Evolutionary conservation across 2,797 vertebrate genomes (phyloP).

Genomic region (Bovichtus variegatus): DNA sequence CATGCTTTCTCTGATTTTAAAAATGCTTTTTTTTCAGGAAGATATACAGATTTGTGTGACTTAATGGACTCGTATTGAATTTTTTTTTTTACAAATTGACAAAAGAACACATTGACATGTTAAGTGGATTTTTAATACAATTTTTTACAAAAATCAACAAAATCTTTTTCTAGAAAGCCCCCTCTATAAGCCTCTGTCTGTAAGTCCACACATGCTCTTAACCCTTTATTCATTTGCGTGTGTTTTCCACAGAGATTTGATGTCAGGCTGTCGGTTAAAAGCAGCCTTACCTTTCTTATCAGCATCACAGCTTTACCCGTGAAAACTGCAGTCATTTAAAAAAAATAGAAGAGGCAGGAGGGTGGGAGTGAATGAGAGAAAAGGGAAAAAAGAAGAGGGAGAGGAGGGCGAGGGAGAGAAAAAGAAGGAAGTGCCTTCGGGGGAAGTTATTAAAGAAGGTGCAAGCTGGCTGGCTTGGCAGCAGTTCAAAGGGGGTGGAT

Average conservation of each 20-base stretch:
- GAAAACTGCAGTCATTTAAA: slow-evolving; percentile 83
- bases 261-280: slow-evolving; percentile 84
- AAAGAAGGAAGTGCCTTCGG: slow-evolving; percentile 83
- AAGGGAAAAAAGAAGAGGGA: slow-evolving; percentile 54
- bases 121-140: slow-evolving; percentile 35
- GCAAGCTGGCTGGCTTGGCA: slow-evolving; percentile 86
- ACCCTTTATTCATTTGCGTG: slow-evolving; percentile 51
- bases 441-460: slow-evolving; percentile 86
- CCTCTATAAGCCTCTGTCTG: slow-evolving; percentile 18
- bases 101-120: slow-evolving; percentile 43
- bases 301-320: slow-evolving; percentile 83
- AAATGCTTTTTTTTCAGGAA: neutral
- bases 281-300: slow-evolving; percentile 84
- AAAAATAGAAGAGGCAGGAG: slow-evolving; percentile 63
- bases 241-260: slow-evolving; percentile 67
- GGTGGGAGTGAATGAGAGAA: slow-evolving; percentile 77
- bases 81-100: slow-evolving; percentile 34
- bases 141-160: slow-evolving; percentile 28
- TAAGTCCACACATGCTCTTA: slow-evolving; percentile 45
- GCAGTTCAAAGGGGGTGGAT: slow-evolving; percentile 87
- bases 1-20: neutral
- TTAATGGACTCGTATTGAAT: slow-evolving; percentile 24
- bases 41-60: neutral
- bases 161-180: slow-evolving; percentile 37
- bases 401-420: slow-evolving; percentile 57